Percentiles rank a stretch among this genome's conserved stretches.
Evolutionary conservation across 2,888 invertebrate species (phyloP).

Genomic region (Ornithoptera alexandrae): DNA sequence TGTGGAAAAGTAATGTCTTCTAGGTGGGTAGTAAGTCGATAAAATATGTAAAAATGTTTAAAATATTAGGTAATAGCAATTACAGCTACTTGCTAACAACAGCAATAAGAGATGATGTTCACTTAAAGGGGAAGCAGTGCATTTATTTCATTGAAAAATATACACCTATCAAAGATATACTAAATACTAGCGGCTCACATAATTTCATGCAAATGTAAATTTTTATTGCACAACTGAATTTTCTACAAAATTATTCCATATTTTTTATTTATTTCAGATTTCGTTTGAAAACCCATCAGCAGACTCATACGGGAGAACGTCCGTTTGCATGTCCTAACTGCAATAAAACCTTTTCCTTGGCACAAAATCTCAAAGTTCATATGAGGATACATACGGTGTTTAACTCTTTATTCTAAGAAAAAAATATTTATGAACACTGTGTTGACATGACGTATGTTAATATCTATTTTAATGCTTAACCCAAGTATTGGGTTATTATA

Average conservation of each 20-base stretch:
- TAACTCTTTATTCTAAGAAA: neutral
- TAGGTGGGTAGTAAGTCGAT: slow-evolving; percentile 47
- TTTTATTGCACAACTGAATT: too few species aligned
- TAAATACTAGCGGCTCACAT: too few species aligned
- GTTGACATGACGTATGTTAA: too few species aligned
- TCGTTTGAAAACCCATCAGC: slow-evolving; percentile 68
- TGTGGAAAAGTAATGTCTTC: slow-evolving; percentile 78
- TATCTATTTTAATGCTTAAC: too few species aligned
- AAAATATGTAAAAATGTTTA: neutral
- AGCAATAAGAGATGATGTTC: neutral
- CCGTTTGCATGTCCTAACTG: slow-evolving; percentile 67
- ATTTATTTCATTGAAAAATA: too few species aligned
- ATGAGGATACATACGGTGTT: slow-evolving; percentile 66
- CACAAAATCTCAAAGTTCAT: slow-evolving; percentile 71
- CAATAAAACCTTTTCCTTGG: slow-evolving; percentile 62
- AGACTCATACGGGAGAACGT: slow-evolving; percentile 62
- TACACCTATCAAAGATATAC: too few species aligned
- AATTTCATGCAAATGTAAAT: too few species aligned
- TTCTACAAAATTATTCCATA: neutral
- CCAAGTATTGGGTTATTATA: too few species aligned
- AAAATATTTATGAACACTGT: too few species aligned
- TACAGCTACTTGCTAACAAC: neutral
- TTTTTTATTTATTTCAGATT: slow-evolving; percentile 52
- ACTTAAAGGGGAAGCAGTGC: too few species aligned
- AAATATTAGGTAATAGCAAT: too few species aligned